Evolutionary conservation across 2,797 vertebrate species (phyloP), one percentile per base, ranked within the genome.

Genomic region (Eulemur coronatus): DNA sequence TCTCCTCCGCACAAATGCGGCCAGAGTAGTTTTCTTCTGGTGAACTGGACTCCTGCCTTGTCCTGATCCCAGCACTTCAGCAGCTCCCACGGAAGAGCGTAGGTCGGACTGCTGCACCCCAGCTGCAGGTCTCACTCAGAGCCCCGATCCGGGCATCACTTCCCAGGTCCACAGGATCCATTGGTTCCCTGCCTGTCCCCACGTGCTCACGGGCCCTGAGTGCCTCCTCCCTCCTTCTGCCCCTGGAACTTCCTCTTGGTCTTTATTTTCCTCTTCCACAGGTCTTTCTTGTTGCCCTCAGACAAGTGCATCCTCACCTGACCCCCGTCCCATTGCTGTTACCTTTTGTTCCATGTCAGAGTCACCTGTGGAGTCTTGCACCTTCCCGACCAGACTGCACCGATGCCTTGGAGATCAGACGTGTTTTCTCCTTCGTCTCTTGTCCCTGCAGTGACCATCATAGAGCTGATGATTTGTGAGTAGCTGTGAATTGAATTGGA

Each of bases 131-230:
- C 22, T 22, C 20, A 17, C n/a, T 84, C 41, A 20, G n/a, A 0
- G 35, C 50, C 26, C 41, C 2, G 7, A 9, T 17, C 17, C 11
- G 11, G 72, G 59, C 1, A 3, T 18, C 61, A 7, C 75, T 33
- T 55, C 75, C 22, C 75, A 26, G 75, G 48, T 14, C n/a, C 50
- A 22, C 33, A 14, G 75, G n/a, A 35, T 33, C 5, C 46, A 33
- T 50, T 11, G n/a, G 33, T n/a, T 78, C 26, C 9, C 70, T 73
- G 70, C 33, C 48, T n/a, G 48, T 11, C 48, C 33, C 12, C 18
- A 52, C 2, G 2, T 55, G 4, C 50, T 55, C 22, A 0, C 1
- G 1, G 20, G 3, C 6, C 20, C 48, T 26, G 14, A 13, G 12
- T 35, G 50, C 48, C 50, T 35, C n/a, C 33, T 78, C 12, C 48